Conservation (phyloP, 2,797 vertebrate genomes). For the Naso thynnoides region DNA sequence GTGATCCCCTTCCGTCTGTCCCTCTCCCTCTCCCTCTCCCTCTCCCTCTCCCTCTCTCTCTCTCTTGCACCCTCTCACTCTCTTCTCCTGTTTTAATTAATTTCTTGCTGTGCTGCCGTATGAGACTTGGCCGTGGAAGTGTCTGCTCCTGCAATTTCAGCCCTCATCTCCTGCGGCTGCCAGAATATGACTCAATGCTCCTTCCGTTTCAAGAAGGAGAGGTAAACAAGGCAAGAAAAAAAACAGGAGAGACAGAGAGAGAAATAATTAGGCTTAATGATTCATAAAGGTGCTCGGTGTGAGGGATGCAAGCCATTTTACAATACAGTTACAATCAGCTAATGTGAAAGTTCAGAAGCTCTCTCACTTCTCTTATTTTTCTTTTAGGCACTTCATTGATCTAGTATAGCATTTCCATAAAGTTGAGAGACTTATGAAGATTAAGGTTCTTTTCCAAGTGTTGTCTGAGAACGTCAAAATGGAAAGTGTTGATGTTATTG, state of each 20-base stretch:
- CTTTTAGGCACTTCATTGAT: background rate
- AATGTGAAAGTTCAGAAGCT: conserved; percentile 1
- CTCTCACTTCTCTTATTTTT: background rate
- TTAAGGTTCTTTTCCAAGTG: background rate
- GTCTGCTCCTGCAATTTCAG: conserved; percentile 72
- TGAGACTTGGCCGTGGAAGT: conserved; percentile 78
- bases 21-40: conserved; percentile 7
- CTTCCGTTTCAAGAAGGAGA: conserved; percentile 63
- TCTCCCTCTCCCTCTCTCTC: conserved; percentile 7
- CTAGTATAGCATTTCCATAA: background rate
- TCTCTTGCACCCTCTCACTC: conserved; percentile 51
- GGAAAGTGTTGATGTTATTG: background rate
- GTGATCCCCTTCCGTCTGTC: conserved; percentile 47
- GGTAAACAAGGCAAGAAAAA: conserved; percentile 29
- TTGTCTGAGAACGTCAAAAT: background rate
- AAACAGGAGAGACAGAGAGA: background rate
- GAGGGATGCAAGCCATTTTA: background rate
- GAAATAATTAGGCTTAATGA: conserved; percentile 16
- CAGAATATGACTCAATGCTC: conserved; percentile 69
- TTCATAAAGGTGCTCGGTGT: conserved; percentile 7
- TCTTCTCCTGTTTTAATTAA: conserved; percentile 80
- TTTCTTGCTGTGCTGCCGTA: conserved; percentile 82
- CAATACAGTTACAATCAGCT: background rate
- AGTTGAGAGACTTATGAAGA: background rate
- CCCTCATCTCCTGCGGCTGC: conserved; percentile 57